A percentile compares a stretch with the other conserved stretches of the same genome.
Evolutionary conservation across 1,140 invertebrate genomes (phyloP).

Genomic region (Coenobita brevimanus): DNA sequence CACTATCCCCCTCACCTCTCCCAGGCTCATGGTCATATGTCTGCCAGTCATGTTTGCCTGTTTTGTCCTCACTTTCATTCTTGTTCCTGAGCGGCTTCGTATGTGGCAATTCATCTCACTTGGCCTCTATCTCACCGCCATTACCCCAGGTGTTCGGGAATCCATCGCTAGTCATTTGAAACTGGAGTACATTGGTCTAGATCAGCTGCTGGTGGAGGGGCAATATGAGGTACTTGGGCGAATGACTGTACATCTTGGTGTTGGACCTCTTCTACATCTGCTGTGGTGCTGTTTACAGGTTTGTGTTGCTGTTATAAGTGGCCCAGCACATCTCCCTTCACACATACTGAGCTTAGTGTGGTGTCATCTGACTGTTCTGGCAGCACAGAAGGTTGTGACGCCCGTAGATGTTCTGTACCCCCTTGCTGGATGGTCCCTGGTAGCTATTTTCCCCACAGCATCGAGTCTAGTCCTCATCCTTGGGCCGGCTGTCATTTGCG

Average conservation of each 20-base stretch:
- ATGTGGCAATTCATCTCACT: slow-evolving; percentile 46
- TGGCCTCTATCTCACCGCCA: slow-evolving; percentile 29
- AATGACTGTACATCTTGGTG: slow-evolving; percentile 28
- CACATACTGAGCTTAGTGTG: slow-evolving; percentile 42
- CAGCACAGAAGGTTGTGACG: not conserved
- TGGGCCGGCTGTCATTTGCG: slow-evolving; percentile 17
- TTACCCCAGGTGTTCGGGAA: not conserved
- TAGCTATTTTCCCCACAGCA: slow-evolving; percentile 17
- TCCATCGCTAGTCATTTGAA: not conserved
- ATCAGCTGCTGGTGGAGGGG: not conserved
- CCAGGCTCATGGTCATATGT: slow-evolving; percentile 20
- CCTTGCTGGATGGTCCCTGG: slow-evolving; percentile 20
- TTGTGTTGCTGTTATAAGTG: not conserved
- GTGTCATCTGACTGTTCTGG: slow-evolving; percentile 37
- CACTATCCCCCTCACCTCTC: slow-evolving; percentile 35
- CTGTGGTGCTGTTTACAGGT: slow-evolving; percentile 20
- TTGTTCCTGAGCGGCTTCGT: slow-evolving; percentile 16
- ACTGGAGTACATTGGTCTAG: not conserved
- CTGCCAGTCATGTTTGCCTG: slow-evolving; percentile 36
- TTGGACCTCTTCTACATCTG: slow-evolving; percentile 42
- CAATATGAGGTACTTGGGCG: slow-evolving; percentile 3
- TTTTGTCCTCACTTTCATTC: slow-evolving; percentile 23
- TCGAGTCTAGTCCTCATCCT: not conserved
- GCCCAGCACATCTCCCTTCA: not conserved
- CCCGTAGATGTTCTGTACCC: slow-evolving; percentile 24